Conservation (phyloP, 2,113 vertebrate species). For the Ursus arctos region DNA sequence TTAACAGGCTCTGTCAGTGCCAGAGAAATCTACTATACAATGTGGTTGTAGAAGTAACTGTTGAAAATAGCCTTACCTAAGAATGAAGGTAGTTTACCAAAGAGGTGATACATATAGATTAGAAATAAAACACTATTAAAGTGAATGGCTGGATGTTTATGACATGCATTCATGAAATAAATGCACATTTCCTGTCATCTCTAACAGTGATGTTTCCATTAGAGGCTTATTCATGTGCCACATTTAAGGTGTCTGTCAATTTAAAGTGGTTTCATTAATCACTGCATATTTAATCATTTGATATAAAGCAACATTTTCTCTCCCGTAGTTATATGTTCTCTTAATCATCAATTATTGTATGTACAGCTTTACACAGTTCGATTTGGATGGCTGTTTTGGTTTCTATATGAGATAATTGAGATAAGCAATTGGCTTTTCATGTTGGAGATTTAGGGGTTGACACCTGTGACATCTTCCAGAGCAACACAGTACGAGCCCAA, state of each 20-base stretch:
- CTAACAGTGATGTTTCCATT: conserved; percentile 54
- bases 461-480: not conserved
- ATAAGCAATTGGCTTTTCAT: not conserved
- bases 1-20: not conserved
- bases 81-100: not conserved
- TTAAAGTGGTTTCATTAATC: conserved; percentile 71
- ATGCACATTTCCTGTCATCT: conserved; percentile 52
- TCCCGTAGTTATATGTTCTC: not conserved
- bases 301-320: not conserved
- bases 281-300: not conserved
- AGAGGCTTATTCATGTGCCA: conserved; percentile 35
- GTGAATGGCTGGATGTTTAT: conserved; percentile 61
- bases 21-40: not conserved
- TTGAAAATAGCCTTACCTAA: conserved; percentile 45
- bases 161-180: conserved; percentile 64
- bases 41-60: not conserved
- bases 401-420: conserved; percentile 9
- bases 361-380: not conserved
- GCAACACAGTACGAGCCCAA: not conserved
- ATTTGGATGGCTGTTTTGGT: not conserved
- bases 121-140: conserved; percentile 36
- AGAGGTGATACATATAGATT: not conserved
- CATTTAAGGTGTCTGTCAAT: conserved; percentile 51
- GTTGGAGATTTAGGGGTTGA: conserved; percentile 4
- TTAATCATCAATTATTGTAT: not conserved